Conservation (phyloP, 2,113 vertebrate genomes). For the Pitta sordida region DNA sequence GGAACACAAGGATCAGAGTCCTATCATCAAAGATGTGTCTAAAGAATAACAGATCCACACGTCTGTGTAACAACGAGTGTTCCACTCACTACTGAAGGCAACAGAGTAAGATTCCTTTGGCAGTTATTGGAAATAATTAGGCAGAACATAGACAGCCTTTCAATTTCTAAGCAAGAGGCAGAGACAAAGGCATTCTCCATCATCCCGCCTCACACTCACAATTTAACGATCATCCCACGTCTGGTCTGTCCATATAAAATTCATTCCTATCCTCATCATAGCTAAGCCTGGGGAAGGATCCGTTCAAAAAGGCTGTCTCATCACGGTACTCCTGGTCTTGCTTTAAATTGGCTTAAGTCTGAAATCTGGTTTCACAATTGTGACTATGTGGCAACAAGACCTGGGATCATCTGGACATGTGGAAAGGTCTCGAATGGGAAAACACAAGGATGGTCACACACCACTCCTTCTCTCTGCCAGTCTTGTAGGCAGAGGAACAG, state of each 20-base stretch:
- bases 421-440: neutral
- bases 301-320: neutral
- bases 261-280: neutral
- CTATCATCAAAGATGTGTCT: conserved; percentile 45
- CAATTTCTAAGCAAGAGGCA: neutral
- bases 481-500: neutral
- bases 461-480: neutral
- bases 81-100: neutral
- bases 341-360: conserved; percentile 50
- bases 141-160: neutral
- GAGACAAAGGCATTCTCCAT: neutral
- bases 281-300: neutral
- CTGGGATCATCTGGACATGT: neutral
- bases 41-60: conserved; percentile 31
- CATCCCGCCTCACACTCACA: rapidly evolving
- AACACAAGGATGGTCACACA: neutral
- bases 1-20: conserved; percentile 10
- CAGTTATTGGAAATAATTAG: conserved; percentile 46
- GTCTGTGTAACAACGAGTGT: neutral
- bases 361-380: neutral
- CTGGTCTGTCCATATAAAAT: neutral
- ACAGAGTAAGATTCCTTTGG: conserved; percentile 24
- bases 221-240: rapidly evolving
- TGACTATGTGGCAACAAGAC: neutral
- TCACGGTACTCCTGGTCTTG: neutral